Base-by-base conservation (phyloP, 1,140 invertebrate species). In the Drosophila pandora region DNA sequence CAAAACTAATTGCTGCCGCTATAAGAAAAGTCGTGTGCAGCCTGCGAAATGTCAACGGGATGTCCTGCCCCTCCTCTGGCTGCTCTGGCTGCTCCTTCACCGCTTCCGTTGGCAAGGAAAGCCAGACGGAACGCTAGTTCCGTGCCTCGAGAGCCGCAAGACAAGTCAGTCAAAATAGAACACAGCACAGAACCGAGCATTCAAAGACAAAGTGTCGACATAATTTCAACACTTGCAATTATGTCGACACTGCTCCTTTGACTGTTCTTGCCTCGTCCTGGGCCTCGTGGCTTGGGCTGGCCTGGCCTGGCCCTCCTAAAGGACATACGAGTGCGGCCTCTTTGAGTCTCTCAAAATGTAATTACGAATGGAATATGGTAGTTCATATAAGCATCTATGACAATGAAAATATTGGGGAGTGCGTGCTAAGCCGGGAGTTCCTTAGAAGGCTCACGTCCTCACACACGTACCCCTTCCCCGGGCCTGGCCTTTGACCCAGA, bases 381-480 rank as follows among this genome's bases (percentile, higher is more conserved):
- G 82, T 76, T 82, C 78, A 74, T 82, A 79, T 82, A 78, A 88
- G 75, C 83, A 79, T 79, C 83, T 78, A 78, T 87, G 83, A 78
- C 78, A 85, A 88, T 87, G 75, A 82, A 85, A 85, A 75, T 75
- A 87, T 78, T 64, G 49, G 54, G 68, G 28, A 30, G 63, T 28
- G 55, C 67, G 69, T 52, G 49, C 58, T 81, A 81, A 73, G 74
- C 54, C 67, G 55, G 59, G 59, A 59, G 41, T 57, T 64, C 13
- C n/a, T 13, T 71, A 49, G 57, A 73, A 53, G 76, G 25, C 57
- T 49, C 65, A 56, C 45, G 64, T 48, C 57, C 47, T 57, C 43
- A 32, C 45, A 52, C 28, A 32, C n/a, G n/a, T 50, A 47, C 17
- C 59, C 41, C 22, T 37, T 28, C 47, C 34, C 67, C 39, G 57